Evolutionary conservation across 1,140 invertebrate species (phyloP).

Genomic region (Drosophila equinoxialis): DNA sequence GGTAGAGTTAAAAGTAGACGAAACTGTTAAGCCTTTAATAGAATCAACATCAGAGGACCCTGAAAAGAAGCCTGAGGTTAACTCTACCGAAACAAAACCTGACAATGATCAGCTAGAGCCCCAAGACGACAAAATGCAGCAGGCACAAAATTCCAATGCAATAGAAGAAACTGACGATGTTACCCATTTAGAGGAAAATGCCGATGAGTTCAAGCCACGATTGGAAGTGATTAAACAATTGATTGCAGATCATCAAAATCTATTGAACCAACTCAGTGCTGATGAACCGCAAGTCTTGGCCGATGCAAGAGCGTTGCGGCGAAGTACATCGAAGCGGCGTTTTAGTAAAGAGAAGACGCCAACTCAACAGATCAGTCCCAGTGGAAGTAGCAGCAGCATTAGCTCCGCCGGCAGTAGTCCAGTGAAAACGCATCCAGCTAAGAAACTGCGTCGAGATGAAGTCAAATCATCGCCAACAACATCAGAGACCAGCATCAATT

Average conservation of each 20-base stretch:
- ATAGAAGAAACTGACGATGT: not conserved
- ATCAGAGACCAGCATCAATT: conserved; percentile 73
- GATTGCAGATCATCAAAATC: conserved; percentile 39
- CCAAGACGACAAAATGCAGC: not conserved
- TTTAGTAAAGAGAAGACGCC: conserved; percentile 41
- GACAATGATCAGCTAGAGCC: not conserved
- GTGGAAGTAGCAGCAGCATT: conserved; percentile 38
- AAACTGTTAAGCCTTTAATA: not conserved
- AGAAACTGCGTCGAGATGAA: conserved; percentile 41
- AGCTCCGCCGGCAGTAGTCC: conserved; percentile 52
- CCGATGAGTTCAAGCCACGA: conserved; percentile 48
- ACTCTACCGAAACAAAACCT: not conserved
- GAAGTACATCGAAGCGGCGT: conserved; percentile 42
- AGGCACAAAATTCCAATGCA: not conserved
- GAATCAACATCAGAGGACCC: not conserved
- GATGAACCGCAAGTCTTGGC: conserved; percentile 18
- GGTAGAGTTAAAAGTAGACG: not conserved
- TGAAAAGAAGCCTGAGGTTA: not conserved
- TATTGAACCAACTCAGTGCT: conserved; percentile 40
- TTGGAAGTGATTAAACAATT: conserved; percentile 45
- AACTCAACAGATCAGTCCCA: conserved; percentile 22
- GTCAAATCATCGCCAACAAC: conserved; percentile 66
- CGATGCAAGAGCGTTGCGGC: conserved; percentile 22
- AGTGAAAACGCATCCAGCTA: conserved; percentile 36
- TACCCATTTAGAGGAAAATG: conserved; percentile 57